Evolutionary conservation across 2,113 vertebrate species (phyloP), one percentile per base, ranked within the genome.

Genomic region (Upupa epops): DNA sequence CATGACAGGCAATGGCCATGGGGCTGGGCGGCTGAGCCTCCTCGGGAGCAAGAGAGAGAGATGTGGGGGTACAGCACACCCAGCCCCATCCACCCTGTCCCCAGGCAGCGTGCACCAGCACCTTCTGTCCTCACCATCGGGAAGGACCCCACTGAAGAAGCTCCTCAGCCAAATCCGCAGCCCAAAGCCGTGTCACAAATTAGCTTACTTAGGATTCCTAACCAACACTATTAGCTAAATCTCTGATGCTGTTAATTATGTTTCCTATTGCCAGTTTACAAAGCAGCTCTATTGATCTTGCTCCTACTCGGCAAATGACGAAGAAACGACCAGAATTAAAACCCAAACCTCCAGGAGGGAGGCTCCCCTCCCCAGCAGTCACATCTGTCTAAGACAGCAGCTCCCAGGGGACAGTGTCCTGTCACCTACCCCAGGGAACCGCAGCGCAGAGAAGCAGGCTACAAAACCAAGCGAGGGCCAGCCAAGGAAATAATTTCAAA

Each of bases 231-330:
- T 96, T 94, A 95, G 79, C 81, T 96, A 54, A 93, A 92, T 61
- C 88, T 86, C 90, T 71, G 94, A 86, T 79, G 59, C 91, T 6
- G 9, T 96, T 96, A 95, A 96, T 97, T 94, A 95, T 75, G 93
- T 89, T 94, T 95, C 91, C 93, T 36, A 54, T 63, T 82, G 68
- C 76, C 90, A 70, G 92, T 89, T 94, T 68, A 88, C 93, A 95
- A 94, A 93, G 92, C 31, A 2, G 55, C 68, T 65, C 36, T 65
- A 96, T 96, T 71, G 90, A 97, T 96, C 78, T 19, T 65, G 48
- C 5, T 66, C 76, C 78, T 19, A 15, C 16, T 42, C 83, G 80
- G 88, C 68, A 95, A 89, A 77, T 93, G 89, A 91, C 8, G 1
- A 51, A 89, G 86, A 81, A 87, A 74, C 65, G 55, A 93, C 45